Percentiles rank a stretch among this genome's conserved stretches.
These are phyloP conservation scores for Thecophora atra DNA, from an alignment of 2,888 invertebrate genomes.

Conservation along the genomic window DNA sequence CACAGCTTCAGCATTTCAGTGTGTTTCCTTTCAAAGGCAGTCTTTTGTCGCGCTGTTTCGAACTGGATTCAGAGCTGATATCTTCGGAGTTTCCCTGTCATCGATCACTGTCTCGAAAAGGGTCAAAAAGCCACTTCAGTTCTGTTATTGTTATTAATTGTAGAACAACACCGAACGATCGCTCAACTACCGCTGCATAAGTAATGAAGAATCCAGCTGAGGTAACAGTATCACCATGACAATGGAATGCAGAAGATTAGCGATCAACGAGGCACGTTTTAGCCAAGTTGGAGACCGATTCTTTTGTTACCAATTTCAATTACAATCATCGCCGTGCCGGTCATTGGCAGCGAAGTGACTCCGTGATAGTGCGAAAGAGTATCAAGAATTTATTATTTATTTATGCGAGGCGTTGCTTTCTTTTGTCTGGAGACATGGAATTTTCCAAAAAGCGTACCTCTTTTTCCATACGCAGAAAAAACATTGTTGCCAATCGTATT, in stretches of 20 bases:
- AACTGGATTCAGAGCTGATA: neutral
- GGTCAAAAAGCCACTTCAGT: slow-evolving; percentile 25
- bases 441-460: slow-evolving; percentile 9
- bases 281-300: neutral
- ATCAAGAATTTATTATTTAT: slow-evolving; percentile 8
- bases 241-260: slow-evolving; percentile 11
- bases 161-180: neutral
- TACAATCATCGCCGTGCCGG: too few species aligned
- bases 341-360: too few species aligned
- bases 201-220: neutral
- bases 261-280: neutral
- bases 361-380: neutral
- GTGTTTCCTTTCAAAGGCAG: neutral
- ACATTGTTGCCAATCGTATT: neutral
- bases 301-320: slow-evolving; percentile 24
- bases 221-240: slow-evolving; percentile 17
- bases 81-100: neutral
- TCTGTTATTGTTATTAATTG: slow-evolving; percentile 25
- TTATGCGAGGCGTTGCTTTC: slow-evolving; percentile 18
- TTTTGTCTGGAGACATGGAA: slow-evolving; percentile 14
- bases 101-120: slow-evolving; percentile 30
- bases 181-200: neutral
- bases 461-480: neutral
- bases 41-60: neutral
- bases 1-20: neutral